Evolutionary conservation across 2,888 invertebrate species (phyloP), one percentile per base, ranked within the genome.

Genomic region (Ornithoptera alexandrae): DNA sequence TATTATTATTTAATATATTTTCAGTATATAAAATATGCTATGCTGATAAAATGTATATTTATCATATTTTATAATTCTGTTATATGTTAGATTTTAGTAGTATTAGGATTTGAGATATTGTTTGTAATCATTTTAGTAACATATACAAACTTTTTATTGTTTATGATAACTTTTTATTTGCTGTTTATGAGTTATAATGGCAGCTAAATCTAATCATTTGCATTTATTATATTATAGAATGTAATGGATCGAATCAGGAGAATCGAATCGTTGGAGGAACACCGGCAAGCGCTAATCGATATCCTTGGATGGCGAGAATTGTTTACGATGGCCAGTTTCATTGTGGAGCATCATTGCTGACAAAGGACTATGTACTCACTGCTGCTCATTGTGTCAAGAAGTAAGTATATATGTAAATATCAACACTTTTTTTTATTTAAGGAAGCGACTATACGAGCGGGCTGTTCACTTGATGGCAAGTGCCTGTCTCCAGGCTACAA

Each of bases 241-340:
- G 97, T 81, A 97, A 97, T 56, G 93, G 95, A 71, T 93, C 96
- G 1, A 97, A 96, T 90, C 97, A 97, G 91, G 97, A 97, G 92
- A 96, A 96, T 83, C 93, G 97, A 76, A 97, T 97, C 74, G 96
- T 97, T 68, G 97, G 97, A 65, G 97, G 97, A 18, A 93, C 94
- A 79, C 96, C 97, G 30, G 96, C 97, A 0, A 95, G 96, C 66
- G 93, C 96, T 50, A 97, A 97, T 89, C 95, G 96, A 76, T 97
- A 97, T 85, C 97, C 97, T 12, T 97, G 97, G 97, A 94, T 97
- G 87, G 97, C 96, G 4, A 93, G 97, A 77, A 93, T 97, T 68
- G 96, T 97, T 18, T 97, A 97, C 84, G 96, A 97, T 81, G 97
- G 97, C 0, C 96, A 96, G 85, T 97, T 97, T 89, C 97, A 97